These are phyloP conservation scores for Magallana angulata DNA, from an alignment of 1,140 invertebrate genomes.

Conservation along the genomic window DNA sequence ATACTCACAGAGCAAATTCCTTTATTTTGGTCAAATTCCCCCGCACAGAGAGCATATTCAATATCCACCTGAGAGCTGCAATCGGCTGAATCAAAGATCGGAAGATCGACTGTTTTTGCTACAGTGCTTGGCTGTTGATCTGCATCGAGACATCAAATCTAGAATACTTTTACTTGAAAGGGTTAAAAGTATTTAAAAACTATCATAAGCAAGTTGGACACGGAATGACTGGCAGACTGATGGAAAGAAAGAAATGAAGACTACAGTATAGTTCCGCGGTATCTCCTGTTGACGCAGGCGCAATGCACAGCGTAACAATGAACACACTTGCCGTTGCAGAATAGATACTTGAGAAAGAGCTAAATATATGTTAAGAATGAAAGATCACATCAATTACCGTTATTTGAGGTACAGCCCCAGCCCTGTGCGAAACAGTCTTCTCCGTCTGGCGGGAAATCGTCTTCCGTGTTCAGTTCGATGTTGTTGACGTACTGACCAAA, in stretches of 20 bases:
- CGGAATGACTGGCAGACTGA: too few species aligned
- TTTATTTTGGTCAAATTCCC: background rate
- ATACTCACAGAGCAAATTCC: background rate
- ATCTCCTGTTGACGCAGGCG: too few species aligned
- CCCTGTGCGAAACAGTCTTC: background rate
- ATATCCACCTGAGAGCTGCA: background rate
- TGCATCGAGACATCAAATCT: background rate
- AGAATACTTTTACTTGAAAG: too few species aligned
- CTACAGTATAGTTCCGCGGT: too few species aligned
- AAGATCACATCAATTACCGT: too few species aligned
- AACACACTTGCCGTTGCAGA: too few species aligned
- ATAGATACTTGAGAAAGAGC: too few species aligned
- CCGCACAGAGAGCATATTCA: background rate
- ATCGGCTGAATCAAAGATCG: background rate
- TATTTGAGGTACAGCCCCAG: background rate
- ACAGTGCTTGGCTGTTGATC: background rate
- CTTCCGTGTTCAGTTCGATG: background rate
- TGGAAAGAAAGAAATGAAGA: too few species aligned
- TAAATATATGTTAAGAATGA: too few species aligned
- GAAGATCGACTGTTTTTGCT: background rate
- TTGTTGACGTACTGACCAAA: background rate
- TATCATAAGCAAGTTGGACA: too few species aligned
- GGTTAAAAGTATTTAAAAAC: too few species aligned
- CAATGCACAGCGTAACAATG: too few species aligned
- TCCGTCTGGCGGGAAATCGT: background rate